phyloP scores from a whole-genome alignment of 2,113 vertebrate species.

The Paramisgurnus dabryanus region DNA sequence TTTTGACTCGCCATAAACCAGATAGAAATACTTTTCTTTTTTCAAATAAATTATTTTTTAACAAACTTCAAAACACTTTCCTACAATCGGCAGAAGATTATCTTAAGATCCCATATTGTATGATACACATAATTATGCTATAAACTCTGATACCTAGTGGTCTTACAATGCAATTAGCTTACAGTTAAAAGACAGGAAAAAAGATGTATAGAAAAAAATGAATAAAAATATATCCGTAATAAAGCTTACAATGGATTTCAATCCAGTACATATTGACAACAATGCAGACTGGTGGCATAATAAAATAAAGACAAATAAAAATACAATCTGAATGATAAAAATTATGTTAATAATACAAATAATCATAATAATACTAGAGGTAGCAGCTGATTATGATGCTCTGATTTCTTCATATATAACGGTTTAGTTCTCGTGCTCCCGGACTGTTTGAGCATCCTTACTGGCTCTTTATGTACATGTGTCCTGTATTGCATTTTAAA shows the following conservation, averaged over 20 bases:
- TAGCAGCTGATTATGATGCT: conserved; percentile 93
- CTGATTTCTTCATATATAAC: conserved; percentile 58
- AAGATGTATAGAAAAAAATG: conserved; percentile 43
- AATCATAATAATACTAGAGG: conserved; percentile 86
- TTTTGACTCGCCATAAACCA: conserved; percentile 21
- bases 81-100: conserved; percentile 7
- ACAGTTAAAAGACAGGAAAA: conserved; percentile 23
- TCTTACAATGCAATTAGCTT: conserved; percentile 41
- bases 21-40: conserved; percentile 15
- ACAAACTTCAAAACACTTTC: conserved; percentile 16
- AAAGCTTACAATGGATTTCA: conserved; percentile 74
- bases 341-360: conserved; percentile 60
- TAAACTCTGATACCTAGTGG: conserved; percentile 49
- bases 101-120: conserved; percentile 22
- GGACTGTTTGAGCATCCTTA: neutral
- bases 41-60: conserved; percentile 29
- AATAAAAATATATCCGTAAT: conserved; percentile 73
- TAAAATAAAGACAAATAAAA: conserved; percentile 70
- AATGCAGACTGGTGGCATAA: conserved; percentile 69
- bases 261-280: conserved; percentile 65
- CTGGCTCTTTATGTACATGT: conserved; percentile 51
- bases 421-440: conserved; percentile 42
- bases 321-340: conserved; percentile 75
- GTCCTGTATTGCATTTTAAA: conserved; percentile 52
- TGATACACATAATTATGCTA: conserved; percentile 14